These are phyloP conservation scores for Caranx melampygus DNA, from an alignment of 2,113 vertebrate genomes.

Conservation along the genomic window DNA sequence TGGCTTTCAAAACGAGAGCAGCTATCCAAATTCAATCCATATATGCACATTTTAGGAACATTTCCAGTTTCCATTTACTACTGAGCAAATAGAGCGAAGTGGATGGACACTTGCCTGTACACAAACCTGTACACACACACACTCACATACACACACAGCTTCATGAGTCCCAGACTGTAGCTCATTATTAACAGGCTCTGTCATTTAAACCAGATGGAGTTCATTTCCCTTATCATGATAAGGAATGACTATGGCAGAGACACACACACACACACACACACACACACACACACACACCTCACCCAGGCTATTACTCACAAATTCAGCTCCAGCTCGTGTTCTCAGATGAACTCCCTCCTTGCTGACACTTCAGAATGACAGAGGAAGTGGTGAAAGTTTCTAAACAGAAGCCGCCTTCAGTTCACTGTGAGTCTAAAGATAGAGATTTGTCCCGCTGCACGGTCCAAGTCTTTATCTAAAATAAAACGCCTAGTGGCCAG, in stretches of 20 bases:
- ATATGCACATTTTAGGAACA: background rate
- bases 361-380: background rate
- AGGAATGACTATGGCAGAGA: constrained; percentile 1
- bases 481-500: background rate
- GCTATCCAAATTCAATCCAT: background rate
- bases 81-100: constrained; percentile 3
- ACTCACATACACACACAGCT: background rate
- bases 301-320: background rate
- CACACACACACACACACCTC: background rate
- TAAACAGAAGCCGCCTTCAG: background rate
- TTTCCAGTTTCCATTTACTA: background rate
- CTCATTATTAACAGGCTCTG: background rate
- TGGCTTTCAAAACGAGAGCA: background rate
- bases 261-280: background rate
- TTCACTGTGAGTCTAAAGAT: background rate
- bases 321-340: background rate
- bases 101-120: background rate
- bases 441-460: background rate
- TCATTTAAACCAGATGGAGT: constrained; percentile 35
- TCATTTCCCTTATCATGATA: constrained; percentile 26
- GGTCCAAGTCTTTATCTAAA: background rate
- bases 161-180: constrained; percentile 2
- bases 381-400: background rate
- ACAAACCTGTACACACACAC: background rate
- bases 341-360: background rate